Conservation (phyloP, 2,888 invertebrate genomes). For the Theodoxus fluviatilis region DNA sequence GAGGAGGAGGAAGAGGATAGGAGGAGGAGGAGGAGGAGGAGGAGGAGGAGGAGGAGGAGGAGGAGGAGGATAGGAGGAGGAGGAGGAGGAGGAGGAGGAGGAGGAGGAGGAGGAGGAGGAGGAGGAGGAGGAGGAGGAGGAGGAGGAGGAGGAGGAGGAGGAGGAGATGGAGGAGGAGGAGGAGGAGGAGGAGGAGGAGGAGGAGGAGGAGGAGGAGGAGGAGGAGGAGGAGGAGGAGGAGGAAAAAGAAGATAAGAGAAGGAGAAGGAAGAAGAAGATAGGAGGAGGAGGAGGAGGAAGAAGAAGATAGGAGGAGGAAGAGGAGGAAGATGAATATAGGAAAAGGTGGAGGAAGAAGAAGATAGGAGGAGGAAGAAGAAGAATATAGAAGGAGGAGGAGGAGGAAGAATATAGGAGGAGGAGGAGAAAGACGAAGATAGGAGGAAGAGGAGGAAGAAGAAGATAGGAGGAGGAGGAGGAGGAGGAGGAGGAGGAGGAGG, state of each 20-base stretch:
- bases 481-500: background rate
- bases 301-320: background rate
- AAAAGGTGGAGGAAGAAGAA: conserved; percentile 12
- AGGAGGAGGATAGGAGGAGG: background rate
- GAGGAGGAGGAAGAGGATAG: background rate
- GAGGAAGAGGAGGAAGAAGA: too few relatives aligned
- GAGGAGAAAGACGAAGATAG: too few relatives aligned
- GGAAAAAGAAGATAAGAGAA: conserved; percentile 30
- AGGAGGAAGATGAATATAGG: background rate
- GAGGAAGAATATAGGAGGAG: too few relatives aligned
- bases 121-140: conserved; percentile 72
- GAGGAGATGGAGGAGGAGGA: conserved; percentile 71
- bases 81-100: background rate
- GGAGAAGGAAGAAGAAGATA: background rate
- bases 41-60: background rate
- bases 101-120: background rate
- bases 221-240: conserved; percentile 24
- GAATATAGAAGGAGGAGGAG: too few relatives aligned
- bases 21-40: background rate
- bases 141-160: conserved; percentile 73
- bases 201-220: conserved; percentile 29
- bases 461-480: too few relatives aligned
- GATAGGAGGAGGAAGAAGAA: conserved; percentile 41
- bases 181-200: conserved; percentile 39
- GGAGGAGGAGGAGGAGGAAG: background rate